Evolutionary conservation across 2,113 vertebrate species (phyloP).

Genomic region (Aix galericulata): DNA sequence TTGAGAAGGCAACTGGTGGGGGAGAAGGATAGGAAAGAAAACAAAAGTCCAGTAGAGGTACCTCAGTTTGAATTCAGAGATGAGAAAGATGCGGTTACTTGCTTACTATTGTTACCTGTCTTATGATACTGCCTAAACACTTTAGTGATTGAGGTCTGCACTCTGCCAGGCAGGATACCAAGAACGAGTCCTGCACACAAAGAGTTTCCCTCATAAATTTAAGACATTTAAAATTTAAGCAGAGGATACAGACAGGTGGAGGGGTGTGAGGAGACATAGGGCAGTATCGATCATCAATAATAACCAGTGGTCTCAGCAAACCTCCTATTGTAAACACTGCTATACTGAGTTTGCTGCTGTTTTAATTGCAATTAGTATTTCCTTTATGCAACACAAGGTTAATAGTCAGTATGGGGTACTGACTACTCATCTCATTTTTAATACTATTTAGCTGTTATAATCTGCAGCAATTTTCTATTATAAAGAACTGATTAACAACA

Average conservation of each 20-base stretch:
- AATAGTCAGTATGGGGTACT: neutral
- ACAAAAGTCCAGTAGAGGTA: neutral
- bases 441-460: neutral
- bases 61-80: neutral
- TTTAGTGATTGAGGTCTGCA: neutral
- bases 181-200: neutral
- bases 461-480: neutral
- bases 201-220: neutral
- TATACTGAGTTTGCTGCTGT: neutral
- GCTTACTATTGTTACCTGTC: neutral
- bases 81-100: neutral
- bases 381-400: neutral
- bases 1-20: accelerated
- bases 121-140: neutral
- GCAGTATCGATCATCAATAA: neutral
- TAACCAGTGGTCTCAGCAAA: neutral
- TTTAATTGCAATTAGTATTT: neutral
- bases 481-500: neutral
- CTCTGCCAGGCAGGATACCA: neutral
- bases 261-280: neutral
- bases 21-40: neutral
- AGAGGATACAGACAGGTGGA: neutral
- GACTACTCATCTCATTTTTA: neutral
- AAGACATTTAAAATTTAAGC: neutral
- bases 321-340: neutral